Evolutionary conservation across 2,888 invertebrate genomes (phyloP).

Genomic region (Pterostichus madidus): DNA sequence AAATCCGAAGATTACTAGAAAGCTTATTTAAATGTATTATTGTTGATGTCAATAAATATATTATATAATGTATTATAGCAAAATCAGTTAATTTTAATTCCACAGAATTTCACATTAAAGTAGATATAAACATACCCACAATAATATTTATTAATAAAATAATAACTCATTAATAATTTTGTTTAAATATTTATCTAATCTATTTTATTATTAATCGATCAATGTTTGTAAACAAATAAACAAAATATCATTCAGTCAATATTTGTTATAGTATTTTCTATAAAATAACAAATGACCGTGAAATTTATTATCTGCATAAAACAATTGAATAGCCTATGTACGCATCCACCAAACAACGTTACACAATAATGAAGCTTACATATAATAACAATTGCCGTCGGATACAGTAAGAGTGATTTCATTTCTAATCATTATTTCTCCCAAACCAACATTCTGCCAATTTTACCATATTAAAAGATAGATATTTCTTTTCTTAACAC

Average conservation of each 20-base stretch:
- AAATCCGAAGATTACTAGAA: too few relatives aligned
- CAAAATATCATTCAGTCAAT: slow-evolving; percentile 39
- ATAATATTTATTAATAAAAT: slow-evolving; percentile 51
- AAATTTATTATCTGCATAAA: slow-evolving; percentile 26
- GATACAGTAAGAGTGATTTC: background rate
- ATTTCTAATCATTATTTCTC: background rate
- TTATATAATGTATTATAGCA: slow-evolving; percentile 15
- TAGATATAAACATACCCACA: slow-evolving; percentile 35
- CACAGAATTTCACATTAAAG: slow-evolving; percentile 33
- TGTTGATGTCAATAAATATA: background rate
- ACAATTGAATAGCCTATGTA: background rate
- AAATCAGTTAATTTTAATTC: slow-evolving; percentile 36
- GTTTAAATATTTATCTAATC: slow-evolving; percentile 51
- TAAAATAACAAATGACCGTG: slow-evolving; percentile 21
- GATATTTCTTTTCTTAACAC: too few relatives aligned
- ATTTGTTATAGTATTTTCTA: slow-evolving; percentile 37
- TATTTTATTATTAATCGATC: slow-evolving; percentile 54
- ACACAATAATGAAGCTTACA: background rate
- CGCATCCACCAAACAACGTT: too few relatives aligned
- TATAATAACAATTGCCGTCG: slow-evolving; percentile 6
- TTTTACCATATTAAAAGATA: too few relatives aligned
- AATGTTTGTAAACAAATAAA: slow-evolving; percentile 51
- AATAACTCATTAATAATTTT: slow-evolving; percentile 53
- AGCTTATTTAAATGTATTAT: background rate
- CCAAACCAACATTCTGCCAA: too few relatives aligned